A percentile compares a stretch with the other conserved stretches of the same genome.
phyloP scores from a whole-genome alignment of 2,888 invertebrate species.

The Eupeodes latifasciatus region DNA sequence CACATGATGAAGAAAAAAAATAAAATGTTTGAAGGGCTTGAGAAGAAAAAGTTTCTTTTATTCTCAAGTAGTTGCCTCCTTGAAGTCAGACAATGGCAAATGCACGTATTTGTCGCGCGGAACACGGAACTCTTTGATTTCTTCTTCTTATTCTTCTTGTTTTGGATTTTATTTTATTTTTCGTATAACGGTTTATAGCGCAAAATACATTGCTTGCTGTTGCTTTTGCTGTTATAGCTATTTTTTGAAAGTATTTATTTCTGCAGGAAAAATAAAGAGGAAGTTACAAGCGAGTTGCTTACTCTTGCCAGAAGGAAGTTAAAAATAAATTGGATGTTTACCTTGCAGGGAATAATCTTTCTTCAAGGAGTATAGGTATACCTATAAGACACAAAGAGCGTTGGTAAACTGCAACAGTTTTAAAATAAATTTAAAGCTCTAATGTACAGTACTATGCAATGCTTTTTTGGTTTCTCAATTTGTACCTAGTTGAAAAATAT shows the following conservation, averaged over 20 bases:
- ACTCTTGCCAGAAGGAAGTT: conserved; percentile 17
- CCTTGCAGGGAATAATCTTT: background rate
- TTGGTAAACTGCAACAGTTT: conserved; percentile 8
- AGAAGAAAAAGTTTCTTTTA: conserved; percentile 48
- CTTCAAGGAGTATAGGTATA: background rate
- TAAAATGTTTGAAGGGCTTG: conserved; percentile 13
- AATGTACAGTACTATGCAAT: no score
- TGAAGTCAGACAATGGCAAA: conserved; percentile 70
- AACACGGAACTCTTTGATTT: conserved; percentile 57
- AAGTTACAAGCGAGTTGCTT: conserved; percentile 8
- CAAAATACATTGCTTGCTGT: background rate
- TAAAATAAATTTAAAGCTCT: no score
- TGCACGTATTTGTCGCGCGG: conserved; percentile 66
- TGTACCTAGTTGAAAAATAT: no score
- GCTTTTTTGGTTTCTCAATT: no score
- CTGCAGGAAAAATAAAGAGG: conserved; percentile 20
- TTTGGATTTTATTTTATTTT: background rate
- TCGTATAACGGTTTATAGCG: background rate
- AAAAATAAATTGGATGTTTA: conserved; percentile 30
- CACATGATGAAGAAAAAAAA: conserved; percentile 25
- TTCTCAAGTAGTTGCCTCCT: conserved; percentile 56
- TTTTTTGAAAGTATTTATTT: background rate
- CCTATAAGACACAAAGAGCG: background rate
- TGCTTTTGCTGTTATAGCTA: no score
- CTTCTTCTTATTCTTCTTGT: background rate